phyloP scores from a whole-genome alignment of 2,888 invertebrate species.

The Andrena hattorfiana region DNA sequence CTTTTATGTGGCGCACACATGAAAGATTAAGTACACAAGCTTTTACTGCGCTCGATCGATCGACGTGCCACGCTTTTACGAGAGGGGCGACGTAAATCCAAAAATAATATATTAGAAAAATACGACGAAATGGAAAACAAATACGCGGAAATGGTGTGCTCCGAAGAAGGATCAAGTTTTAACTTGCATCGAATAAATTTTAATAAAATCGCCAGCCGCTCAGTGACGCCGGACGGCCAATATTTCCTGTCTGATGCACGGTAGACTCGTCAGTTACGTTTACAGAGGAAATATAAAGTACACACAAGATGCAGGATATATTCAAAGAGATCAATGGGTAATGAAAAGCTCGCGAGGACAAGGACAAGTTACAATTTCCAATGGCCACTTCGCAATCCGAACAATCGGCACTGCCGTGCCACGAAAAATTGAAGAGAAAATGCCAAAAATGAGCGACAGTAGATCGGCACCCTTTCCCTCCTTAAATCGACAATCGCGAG shows the following conservation, averaged over 20 bases:
- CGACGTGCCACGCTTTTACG: background rate
- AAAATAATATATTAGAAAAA: conserved; percentile 14
- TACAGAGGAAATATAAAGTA: too few species aligned
- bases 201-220: background rate
- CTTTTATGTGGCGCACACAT: background rate
- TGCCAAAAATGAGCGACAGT: background rate
- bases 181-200: background rate
- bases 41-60: conserved; percentile 6
- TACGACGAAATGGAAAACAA: background rate
- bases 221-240: too few species aligned
- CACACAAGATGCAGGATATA: too few species aligned
- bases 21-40: conserved; percentile 7
- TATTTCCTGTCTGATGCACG: too few species aligned
- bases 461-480: background rate
- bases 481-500: conserved; percentile 2
- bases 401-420: background rate
- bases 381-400: too few species aligned
- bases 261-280: too few species aligned
- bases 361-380: background rate
- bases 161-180: background rate
- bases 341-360: background rate
- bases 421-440: background rate
- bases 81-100: background rate
- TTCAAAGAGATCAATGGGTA: too few species aligned
- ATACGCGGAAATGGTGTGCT: background rate